Percentiles rank a stretch among this genome's conserved stretches.
phyloP scores from a whole-genome alignment of 2,113 vertebrate species.

The Hydrolagus affinis region DNA sequence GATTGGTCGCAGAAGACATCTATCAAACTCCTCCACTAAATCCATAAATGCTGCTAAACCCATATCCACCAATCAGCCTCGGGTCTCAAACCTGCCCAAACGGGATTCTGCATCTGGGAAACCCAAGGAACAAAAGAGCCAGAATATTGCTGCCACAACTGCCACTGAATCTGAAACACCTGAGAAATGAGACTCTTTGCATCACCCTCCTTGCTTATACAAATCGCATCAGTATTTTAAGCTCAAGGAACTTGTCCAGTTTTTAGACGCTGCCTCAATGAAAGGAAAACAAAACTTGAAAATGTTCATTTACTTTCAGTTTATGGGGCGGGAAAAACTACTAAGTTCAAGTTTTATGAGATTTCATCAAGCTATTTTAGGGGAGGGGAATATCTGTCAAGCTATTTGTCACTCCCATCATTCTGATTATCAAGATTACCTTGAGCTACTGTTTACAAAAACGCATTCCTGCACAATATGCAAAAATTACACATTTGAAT shows the following conservation, averaged over 20 bases:
- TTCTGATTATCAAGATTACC: constrained; percentile 41
- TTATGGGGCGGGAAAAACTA: constrained; percentile 12
- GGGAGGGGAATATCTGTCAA: constrained; percentile 46
- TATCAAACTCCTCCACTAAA: constrained; percentile 49
- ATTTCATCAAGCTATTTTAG: constrained; percentile 42
- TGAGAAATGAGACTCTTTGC: constrained; percentile 45
- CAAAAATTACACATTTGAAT: constrained; percentile 42
- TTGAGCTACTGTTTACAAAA: constrained; percentile 69
- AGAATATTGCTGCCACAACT: constrained; percentile 36
- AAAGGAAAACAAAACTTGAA: constrained; percentile 31
- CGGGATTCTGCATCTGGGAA: constrained; percentile 45
- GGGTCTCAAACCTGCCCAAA: constrained; percentile 39
- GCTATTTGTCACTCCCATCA: constrained; percentile 20
- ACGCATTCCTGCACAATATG: constrained; percentile 59
- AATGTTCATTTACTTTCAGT: constrained; percentile 33
- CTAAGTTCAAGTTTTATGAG: constrained; percentile 28
- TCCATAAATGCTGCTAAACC: constrained; percentile 42
- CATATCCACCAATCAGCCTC: constrained; percentile 36
- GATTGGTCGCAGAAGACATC: constrained; percentile 51
- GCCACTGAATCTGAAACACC: constrained; percentile 48
- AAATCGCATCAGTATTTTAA: constrained; percentile 39
- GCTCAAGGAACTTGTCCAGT: constrained; percentile 39
- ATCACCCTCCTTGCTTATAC: constrained; percentile 11
- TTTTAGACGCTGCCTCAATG: constrained; percentile 20
- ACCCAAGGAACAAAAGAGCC: constrained; percentile 31